Percentiles rank a stretch among this genome's conserved stretches.
Evolutionary conservation across 2,888 invertebrate species (phyloP).

Genomic region (Microplitis deprimator): DNA sequence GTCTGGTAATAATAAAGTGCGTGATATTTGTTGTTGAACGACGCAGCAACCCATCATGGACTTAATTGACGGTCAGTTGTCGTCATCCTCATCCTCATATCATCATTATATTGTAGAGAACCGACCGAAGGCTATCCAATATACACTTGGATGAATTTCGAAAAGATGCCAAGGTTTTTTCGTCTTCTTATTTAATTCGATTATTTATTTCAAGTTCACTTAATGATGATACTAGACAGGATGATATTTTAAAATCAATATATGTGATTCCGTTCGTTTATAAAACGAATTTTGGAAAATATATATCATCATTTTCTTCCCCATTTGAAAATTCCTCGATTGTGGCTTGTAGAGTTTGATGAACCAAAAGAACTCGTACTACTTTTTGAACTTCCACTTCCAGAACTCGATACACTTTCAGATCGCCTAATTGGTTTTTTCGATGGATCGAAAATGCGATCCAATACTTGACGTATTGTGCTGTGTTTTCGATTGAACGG

Average conservation of each 20-base stretch:
- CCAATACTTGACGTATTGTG: conserved; percentile 78
- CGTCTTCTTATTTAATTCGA: not conserved
- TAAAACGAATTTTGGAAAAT: not conserved
- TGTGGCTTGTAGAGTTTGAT: conserved; percentile 38
- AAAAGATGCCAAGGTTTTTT: not conserved
- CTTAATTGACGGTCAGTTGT: too few relatives aligned
- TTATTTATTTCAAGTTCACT: not conserved
- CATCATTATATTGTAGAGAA: conserved; percentile 33
- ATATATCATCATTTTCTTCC: conserved; percentile 38
- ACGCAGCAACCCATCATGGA: not conserved
- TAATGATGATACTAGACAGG: too few relatives aligned
- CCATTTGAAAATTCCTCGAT: conserved; percentile 25
- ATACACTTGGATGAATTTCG: not conserved
- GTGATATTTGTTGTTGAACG: not conserved
- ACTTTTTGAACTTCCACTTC: conserved; percentile 61
- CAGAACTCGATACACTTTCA: conserved; percentile 64
- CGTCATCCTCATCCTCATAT: conserved; percentile 47
- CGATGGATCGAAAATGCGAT: conserved; percentile 75
- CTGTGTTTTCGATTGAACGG: conserved; percentile 82
- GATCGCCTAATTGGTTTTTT: conserved; percentile 64
- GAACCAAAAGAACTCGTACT: conserved; percentile 58
- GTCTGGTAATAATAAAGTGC: not conserved
- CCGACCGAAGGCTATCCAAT: not conserved
- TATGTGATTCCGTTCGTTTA: too few relatives aligned
- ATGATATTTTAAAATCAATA: too few relatives aligned